Conservation (phyloP, 1,140 invertebrate species). For the Kradibia gibbosae region DNA sequence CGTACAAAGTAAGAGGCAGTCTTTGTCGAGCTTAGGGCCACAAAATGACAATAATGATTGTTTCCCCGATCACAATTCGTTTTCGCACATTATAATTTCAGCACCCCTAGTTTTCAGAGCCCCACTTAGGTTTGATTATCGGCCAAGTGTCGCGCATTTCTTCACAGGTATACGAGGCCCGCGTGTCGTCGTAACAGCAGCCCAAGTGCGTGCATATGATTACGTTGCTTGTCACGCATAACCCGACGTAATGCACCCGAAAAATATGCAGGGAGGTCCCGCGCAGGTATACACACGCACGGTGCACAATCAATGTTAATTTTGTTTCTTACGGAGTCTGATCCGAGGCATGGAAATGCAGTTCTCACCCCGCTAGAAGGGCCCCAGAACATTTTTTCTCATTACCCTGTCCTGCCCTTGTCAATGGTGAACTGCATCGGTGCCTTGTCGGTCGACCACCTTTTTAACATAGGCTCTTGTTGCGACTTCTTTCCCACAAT, state of each 20-base stretch:
- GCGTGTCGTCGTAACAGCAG: not conserved
- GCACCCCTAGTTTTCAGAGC: not conserved
- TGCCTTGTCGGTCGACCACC: slow-evolving; percentile 51
- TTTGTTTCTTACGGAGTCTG: slow-evolving; percentile 49
- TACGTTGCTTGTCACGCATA: slow-evolving; percentile 33
- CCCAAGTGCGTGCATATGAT: not conserved
- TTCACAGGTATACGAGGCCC: slow-evolving; percentile 6
- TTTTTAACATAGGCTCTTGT: slow-evolving; percentile 32
- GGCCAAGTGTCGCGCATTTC: not conserved
- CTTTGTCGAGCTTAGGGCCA: not conserved
- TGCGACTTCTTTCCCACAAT: slow-evolving; percentile 39
- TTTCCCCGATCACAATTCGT: not conserved
- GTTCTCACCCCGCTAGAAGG: not conserved
- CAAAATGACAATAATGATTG: slow-evolving; percentile 27
- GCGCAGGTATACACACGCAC: slow-evolving; percentile 36
- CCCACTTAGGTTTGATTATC: not conserved
- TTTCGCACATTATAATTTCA: slow-evolving; percentile 32
- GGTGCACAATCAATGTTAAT: slow-evolving; percentile 65
- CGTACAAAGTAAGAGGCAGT: not conserved
- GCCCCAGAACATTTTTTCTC: slow-evolving; percentile 50
- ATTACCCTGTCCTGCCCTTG: slow-evolving; percentile 20
- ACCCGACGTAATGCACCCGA: slow-evolving; percentile 1
- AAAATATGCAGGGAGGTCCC: not conserved
- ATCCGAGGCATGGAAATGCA: slow-evolving; percentile 46
- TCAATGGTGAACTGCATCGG: not conserved